A percentile compares a stretch with the other conserved stretches of the same genome.
phyloP scores from a whole-genome alignment of 2,113 vertebrate species.

The Caretta caretta region DNA sequence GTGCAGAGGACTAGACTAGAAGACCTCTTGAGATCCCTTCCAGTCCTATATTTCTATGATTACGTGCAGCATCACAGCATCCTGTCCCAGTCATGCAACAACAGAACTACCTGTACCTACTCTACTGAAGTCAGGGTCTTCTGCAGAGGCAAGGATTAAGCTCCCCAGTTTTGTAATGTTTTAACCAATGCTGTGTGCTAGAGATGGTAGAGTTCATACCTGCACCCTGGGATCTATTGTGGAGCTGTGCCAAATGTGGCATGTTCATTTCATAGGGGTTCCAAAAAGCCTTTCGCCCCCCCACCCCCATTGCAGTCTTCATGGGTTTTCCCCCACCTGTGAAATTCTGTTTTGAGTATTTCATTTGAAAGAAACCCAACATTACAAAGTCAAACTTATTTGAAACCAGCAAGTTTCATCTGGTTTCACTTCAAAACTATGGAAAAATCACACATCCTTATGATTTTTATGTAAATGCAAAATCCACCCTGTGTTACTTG shows the following conservation, averaged over 20 bases:
- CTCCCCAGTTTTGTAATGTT: neutral
- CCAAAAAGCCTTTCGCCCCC: too few species aligned
- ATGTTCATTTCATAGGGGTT: too few species aligned
- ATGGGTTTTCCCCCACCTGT: fast-evolving
- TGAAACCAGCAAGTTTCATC: neutral
- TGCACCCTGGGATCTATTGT: too few species aligned
- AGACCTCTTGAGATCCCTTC: too few species aligned
- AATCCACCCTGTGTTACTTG: neutral
- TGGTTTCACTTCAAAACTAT: neutral
- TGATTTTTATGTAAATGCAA: neutral
- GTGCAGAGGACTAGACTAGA: too few species aligned
- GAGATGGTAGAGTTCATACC: too few species aligned
- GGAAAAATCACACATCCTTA: neutral
- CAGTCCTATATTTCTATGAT: too few species aligned
- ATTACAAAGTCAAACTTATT: neutral
- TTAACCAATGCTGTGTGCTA: too few species aligned
- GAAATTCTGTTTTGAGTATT: neutral
- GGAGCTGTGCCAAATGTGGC: too few species aligned
- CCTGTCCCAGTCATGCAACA: neutral
- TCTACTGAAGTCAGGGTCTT: neutral
- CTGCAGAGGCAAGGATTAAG: neutral
- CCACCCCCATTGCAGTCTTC: fast-evolving
- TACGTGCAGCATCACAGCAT: too few species aligned
- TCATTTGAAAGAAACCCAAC: neutral
- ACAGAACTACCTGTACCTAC: neutral